Evolutionary conservation across 2,797 vertebrate genomes (phyloP).

Genomic region (Notolabrus celidotus): DNA sequence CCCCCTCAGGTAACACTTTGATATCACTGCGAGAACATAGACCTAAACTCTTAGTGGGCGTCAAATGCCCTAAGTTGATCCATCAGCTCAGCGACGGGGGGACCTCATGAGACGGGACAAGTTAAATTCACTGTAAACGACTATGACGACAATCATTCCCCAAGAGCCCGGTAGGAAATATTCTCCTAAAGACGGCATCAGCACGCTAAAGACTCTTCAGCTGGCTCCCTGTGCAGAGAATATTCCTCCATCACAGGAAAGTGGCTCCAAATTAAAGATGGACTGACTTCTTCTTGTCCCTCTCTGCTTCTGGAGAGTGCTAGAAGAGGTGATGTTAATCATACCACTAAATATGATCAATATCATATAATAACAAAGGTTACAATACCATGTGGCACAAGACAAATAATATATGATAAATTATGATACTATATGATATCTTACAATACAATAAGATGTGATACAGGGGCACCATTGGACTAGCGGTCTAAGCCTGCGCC

Average conservation of each 20-base stretch:
- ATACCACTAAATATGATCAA: too few relatives aligned
- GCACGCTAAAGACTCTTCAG: conserved; percentile 11
- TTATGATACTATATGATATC: too few relatives aligned
- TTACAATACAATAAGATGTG: too few relatives aligned
- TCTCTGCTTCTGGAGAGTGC: not conserved
- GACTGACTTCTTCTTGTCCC: not conserved
- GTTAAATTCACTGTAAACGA: conserved; percentile 56
- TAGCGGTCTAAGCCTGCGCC: too few relatives aligned
- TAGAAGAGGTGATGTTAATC: too few relatives aligned
- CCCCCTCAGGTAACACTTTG: conserved; percentile 81
- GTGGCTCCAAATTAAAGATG: not conserved
- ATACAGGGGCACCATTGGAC: too few relatives aligned
- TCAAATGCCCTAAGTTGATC: conserved; percentile 65
- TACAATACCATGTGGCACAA: too few relatives aligned
- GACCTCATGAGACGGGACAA: conserved; percentile 54
- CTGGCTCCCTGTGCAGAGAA: not conserved
- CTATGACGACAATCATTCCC: conserved; percentile 52
- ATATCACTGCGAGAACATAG: conserved; percentile 70
- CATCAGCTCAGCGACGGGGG: conserved; percentile 53
- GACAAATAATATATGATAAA: too few relatives aligned
- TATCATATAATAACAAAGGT: too few relatives aligned
- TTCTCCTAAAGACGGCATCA: conserved; percentile 22
- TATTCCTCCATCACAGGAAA: not conserved
- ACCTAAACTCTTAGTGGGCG: conserved; percentile 65
- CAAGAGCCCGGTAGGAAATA: conserved; percentile 24